A percentile compares a stretch with the other conserved stretches of the same genome.
These are phyloP conservation scores for Pantherophis vulpinus DNA, from an alignment of 2,797 vertebrate genomes.

Conservation along the genomic window DNA sequence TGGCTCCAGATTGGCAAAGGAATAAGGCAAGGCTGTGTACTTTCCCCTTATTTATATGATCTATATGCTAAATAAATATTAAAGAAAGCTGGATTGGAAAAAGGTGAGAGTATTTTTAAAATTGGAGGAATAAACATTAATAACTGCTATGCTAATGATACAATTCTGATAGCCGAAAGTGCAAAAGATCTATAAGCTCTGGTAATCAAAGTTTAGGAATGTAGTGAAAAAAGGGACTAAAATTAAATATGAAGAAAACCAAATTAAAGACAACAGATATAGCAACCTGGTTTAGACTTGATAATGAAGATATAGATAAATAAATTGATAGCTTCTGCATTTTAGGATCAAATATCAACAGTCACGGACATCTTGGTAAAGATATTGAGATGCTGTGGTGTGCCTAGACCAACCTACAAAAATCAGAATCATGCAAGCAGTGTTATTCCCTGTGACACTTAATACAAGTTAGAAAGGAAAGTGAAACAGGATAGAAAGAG, in stretches of 20 bases:
- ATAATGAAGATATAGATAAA: neutral
- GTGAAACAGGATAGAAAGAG: neutral
- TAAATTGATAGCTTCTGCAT: neutral
- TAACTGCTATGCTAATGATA: neutral
- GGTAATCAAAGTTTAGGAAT: neutral
- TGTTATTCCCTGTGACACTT: neutral
- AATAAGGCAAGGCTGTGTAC: neutral
- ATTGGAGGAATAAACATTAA: neutral
- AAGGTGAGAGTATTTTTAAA: neutral
- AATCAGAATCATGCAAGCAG: neutral
- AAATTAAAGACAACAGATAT: neutral
- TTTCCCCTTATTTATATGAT: neutral
- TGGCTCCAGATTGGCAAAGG: neutral
- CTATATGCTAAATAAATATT: neutral
- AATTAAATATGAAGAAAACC: neutral
- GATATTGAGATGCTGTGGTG: neutral
- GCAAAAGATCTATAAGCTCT: neutral
- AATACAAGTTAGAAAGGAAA: neutral
- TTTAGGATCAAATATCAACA: neutral
- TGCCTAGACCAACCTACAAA: neutral
- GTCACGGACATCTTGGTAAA: neutral
- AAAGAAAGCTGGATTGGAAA: neutral
- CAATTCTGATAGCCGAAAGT: neutral
- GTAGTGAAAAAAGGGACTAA: neutral
- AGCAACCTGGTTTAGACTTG: neutral